A percentile compares a stretch with the other conserved stretches of the same genome.
Conservation (phyloP, 2,797 vertebrate species). For the Argya squamiceps region DNA sequence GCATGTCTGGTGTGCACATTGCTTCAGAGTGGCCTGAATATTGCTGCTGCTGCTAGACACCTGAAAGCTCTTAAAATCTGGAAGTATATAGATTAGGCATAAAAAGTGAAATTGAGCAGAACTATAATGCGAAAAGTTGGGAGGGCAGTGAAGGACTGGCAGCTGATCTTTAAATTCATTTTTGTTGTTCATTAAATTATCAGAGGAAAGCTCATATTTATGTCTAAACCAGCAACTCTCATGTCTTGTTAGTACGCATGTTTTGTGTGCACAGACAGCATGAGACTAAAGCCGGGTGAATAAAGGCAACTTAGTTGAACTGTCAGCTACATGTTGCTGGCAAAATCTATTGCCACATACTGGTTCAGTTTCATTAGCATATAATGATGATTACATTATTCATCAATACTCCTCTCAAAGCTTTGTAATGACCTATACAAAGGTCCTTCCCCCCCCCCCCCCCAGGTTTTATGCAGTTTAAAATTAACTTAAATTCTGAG, state of each 20-base stretch:
- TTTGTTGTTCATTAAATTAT: neutral
- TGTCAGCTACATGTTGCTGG: neutral
- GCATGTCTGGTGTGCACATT: accelerated
- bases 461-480: neutral
- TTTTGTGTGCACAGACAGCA: neutral
- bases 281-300: neutral
- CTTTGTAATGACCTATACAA: neutral
- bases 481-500: neutral
- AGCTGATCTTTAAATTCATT: neutral
- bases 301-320: neutral
- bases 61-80: neutral
- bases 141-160: neutral
- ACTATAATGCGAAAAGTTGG: neutral
- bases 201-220: neutral
- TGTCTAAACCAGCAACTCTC: neutral
- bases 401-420: neutral
- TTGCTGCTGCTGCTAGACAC: neutral
- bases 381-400: neutral
- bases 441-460: too few relatives aligned
- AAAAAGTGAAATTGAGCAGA: neutral
- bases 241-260: neutral
- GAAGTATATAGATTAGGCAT: neutral
- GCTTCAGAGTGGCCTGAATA: neutral
- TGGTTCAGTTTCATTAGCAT: neutral
- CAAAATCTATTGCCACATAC: neutral